phyloP scores from a whole-genome alignment of 2,113 vertebrate species.

The Hystrix cristata region DNA sequence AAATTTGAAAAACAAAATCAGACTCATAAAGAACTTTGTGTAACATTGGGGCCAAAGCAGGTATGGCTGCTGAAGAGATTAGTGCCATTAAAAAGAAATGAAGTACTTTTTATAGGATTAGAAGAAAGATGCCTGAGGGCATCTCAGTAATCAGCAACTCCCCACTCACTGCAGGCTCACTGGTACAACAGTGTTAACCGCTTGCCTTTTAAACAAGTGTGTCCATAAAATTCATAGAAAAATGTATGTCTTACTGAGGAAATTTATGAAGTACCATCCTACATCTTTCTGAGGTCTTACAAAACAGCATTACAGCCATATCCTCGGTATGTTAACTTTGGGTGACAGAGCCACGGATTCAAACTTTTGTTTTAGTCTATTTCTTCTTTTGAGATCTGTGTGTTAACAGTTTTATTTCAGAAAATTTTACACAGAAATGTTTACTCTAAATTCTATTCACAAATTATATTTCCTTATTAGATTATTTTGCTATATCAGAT shows the following conservation, averaged over 20 bases:
- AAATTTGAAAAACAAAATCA: neutral
- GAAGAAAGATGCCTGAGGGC: neutral
- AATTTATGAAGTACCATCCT: conserved; percentile 20
- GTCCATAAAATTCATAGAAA: conserved; percentile 40
- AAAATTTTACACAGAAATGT: neutral
- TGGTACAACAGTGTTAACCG: neutral
- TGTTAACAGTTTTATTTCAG: neutral
- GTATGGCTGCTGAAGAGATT: neutral
- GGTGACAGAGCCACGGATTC: neutral
- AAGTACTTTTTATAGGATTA: neutral
- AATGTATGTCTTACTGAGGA: neutral
- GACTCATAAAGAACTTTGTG: neutral
- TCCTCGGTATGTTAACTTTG: neutral
- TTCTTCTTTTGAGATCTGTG: neutral
- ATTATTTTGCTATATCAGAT: neutral
- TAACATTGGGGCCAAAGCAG: neutral
- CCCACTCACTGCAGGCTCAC: neutral
- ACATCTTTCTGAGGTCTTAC: conserved; percentile 32
- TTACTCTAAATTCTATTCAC: neutral
- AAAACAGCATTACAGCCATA: neutral
- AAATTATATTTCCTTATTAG: neutral
- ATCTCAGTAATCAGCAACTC: neutral
- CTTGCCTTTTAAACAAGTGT: neutral
- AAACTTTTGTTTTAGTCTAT: neutral
- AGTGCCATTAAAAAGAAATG: neutral